These are phyloP conservation scores for Denticeps clupeoides DNA, from an alignment of 2,797 vertebrate genomes.

Conservation along the genomic window DNA sequence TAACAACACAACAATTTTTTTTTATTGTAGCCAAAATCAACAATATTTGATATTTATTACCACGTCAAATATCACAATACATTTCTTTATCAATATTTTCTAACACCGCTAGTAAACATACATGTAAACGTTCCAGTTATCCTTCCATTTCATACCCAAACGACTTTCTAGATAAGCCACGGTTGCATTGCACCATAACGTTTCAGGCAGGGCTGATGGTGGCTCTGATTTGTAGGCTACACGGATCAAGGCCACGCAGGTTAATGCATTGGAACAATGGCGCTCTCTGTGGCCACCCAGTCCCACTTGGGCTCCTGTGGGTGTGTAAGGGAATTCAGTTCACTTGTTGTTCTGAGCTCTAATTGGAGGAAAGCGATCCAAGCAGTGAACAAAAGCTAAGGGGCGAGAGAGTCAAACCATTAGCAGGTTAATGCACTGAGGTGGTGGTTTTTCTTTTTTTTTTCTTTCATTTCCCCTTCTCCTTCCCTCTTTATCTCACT, in stretches of 20 bases:
- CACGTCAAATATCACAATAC: no score
- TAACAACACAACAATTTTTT: no score
- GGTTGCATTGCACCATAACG: no score
- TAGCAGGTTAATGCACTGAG: slow-evolving; percentile 41
- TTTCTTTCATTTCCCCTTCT: not conserved
- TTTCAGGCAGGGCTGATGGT: no score
- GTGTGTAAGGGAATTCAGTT: slow-evolving; percentile 2
- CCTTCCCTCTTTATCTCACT: not conserved
- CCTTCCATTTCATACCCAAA: no score
- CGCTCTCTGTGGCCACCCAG: not conserved
- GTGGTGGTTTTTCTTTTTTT: no score
- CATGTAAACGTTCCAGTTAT: no score
- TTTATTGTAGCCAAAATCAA: no score
- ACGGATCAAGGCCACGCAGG: not conserved
- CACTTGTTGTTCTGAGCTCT: slow-evolving; percentile 6
- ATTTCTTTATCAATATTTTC: no score
- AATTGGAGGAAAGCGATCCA: slow-evolving; percentile 17
- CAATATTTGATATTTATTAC: no score
- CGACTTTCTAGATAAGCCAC: no score
- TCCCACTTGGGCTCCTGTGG: not conserved
- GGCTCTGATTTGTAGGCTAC: not conserved
- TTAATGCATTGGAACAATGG: not conserved
- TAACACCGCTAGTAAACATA: no score
- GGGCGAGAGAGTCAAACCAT: slow-evolving; percentile 49
- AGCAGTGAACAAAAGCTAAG: slow-evolving; percentile 12